Percentiles rank a stretch among this genome's conserved stretches.
phyloP scores from a whole-genome alignment of 37 sponge, comb jelly and placozoan genomes.

The Oopsacas minuta region DNA sequence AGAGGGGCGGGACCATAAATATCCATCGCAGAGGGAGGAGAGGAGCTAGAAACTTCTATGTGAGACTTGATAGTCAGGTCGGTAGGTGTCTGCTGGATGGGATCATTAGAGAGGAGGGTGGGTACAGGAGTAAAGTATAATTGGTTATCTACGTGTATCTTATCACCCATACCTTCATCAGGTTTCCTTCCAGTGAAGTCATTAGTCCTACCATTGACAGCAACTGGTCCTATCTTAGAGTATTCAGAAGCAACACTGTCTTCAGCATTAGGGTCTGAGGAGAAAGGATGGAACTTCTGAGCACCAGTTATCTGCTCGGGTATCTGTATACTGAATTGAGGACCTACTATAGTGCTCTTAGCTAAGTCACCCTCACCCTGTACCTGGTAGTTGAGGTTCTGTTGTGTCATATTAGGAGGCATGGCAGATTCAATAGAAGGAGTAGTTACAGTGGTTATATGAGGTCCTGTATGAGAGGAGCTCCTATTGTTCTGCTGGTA shows the following conservation, averaged over 20 bases:
- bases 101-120: neutral
- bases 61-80: neutral
- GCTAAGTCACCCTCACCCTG: neutral
- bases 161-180: neutral
- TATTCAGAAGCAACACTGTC: constrained; percentile 1
- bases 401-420: neutral
- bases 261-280: neutral
- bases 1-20: neutral
- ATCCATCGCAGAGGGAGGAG: constrained; percentile 6
- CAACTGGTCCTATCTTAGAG: constrained; percentile 2
- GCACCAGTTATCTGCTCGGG: neutral
- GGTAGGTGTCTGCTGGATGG: neutral
- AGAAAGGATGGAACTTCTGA: neutral
- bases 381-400: neutral
- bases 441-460: neutral
- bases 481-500: neutral
- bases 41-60: neutral
- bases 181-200: neutral
- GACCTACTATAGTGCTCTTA: neutral
- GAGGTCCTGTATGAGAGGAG: neutral
- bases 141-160: neutral
- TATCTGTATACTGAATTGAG: neutral
- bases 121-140: neutral
- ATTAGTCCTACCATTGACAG: neutral
- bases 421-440: neutral